These are phyloP conservation scores for Rattus norvegicus DNA, from an alignment of 2,113 vertebrate genomes.

Conservation along the genomic window GRCr8 NC_086023.1:101800501-101801000, in stretches of 20 bases:
- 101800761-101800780: neutral
- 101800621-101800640: neutral
- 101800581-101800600: neutral
- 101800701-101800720: neutral
- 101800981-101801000: neutral
- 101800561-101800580: neutral
- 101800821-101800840: neutral
- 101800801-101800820: neutral
- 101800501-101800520: neutral
- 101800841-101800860: neutral
- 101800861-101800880: neutral
- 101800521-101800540: neutral
- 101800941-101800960: neutral
- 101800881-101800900: constrained; percentile 2
- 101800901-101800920: neutral
- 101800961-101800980: neutral
- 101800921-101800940: neutral
- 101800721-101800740: neutral
- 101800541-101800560: constrained; percentile 32
- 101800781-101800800: neutral
- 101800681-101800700: neutral
- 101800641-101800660: neutral
- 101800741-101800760: neutral
- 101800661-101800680: neutral
- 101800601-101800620: neutral